Conservation (phyloP, 2,113 vertebrate genomes). For the Bambusicola thoracicus region DNA sequence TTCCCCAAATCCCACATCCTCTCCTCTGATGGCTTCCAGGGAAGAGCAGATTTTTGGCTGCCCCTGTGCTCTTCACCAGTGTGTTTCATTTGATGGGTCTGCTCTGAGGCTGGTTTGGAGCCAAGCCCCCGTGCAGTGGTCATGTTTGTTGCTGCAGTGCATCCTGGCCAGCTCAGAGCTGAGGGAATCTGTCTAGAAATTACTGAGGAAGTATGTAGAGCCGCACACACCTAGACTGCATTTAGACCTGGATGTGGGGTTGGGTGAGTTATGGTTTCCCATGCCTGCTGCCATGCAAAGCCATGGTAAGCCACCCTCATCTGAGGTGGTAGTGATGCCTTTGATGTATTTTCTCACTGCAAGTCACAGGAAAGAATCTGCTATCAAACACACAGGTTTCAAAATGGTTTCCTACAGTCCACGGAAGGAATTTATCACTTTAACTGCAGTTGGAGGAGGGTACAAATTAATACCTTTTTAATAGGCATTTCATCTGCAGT, state of each 20-base stretch:
- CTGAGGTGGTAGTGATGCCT: background rate
- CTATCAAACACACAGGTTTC: background rate
- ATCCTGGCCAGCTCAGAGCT: background rate
- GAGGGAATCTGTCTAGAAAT: background rate
- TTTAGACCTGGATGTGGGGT: background rate
- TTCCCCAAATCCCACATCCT: too few relatives aligned
- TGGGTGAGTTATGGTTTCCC: background rate
- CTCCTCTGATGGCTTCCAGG: background rate
- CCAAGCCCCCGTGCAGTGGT: background rate
- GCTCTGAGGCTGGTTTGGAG: too few relatives aligned
- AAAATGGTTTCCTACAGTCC: background rate
- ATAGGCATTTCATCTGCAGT: background rate
- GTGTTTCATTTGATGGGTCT: background rate
- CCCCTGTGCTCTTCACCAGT: background rate
- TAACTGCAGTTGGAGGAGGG: background rate
- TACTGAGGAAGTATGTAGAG: background rate
- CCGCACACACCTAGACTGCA: background rate
- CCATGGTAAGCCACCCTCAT: background rate
- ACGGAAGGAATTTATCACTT: background rate
- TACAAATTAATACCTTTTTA: background rate
- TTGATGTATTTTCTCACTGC: background rate
- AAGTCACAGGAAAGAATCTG: background rate
- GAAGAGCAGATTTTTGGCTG: background rate
- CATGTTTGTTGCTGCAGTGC: background rate
- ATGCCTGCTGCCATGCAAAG: background rate